These are phyloP conservation scores for Hiodon alosoides DNA, from an alignment of 2,113 vertebrate genomes.

Conservation along the genomic window DNA sequence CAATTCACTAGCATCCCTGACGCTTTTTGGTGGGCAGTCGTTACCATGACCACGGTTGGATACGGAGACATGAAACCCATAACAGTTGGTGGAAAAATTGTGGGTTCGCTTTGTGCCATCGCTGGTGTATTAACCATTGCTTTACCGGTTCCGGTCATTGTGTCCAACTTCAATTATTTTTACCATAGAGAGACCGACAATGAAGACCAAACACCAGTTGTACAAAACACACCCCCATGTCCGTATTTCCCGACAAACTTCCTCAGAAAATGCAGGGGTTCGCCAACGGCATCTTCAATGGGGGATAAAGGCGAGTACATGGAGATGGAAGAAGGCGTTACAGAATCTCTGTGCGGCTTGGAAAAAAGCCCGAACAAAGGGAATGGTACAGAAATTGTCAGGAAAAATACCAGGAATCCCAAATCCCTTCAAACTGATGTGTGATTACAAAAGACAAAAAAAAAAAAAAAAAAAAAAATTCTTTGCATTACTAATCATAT, in stretches of 20 bases:
- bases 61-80: conserved; percentile 21
- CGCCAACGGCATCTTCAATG: conserved; percentile 66
- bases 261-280: conserved; percentile 67
- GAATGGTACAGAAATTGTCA: conserved; percentile 69
- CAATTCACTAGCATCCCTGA: conserved; percentile 21
- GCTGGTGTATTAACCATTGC: conserved; percentile 14
- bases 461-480: background rate
- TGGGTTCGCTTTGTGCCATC: conserved; percentile 13
- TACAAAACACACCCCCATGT: conserved; percentile 65
- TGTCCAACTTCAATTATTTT: conserved; percentile 85
- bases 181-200: conserved; percentile 81
- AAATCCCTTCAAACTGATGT: conserved; percentile 78
- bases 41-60: conserved; percentile 18
- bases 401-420: conserved; percentile 70
- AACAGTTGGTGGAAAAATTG: conserved; percentile 15
- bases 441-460: conserved; percentile 42
- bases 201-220: conserved; percentile 70
- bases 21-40: conserved; percentile 20
- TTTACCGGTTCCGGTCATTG: conserved; percentile 68
- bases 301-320: conserved; percentile 76
- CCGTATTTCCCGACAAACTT: conserved; percentile 70
- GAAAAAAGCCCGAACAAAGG: conserved; percentile 65
- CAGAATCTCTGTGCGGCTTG: conserved; percentile 71
- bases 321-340: conserved; percentile 78
- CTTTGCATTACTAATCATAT: background rate